These are phyloP conservation scores for Microctenopoma lineatum DNA, from an alignment of 2,797 vertebrate genomes.

Conservation along the genomic window DNA sequence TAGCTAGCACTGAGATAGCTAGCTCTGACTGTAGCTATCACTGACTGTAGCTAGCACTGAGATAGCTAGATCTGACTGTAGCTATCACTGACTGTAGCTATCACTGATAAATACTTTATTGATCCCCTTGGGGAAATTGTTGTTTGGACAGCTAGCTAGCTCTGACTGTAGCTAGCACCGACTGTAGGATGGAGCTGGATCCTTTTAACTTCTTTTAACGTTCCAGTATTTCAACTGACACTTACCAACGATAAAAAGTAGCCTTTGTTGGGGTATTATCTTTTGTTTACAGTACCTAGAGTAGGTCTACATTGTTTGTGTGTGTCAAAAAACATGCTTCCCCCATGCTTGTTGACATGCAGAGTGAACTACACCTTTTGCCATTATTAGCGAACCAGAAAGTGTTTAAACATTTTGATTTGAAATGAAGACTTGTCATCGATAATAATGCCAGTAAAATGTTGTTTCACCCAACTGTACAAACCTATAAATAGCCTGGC, in stretches of 20 bases:
- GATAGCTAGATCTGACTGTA: no score
- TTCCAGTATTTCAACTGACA: no score
- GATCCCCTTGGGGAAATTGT: no score
- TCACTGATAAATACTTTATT: no score
- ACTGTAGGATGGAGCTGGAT: neutral
- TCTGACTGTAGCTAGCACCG: no score
- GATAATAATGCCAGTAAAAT: slow-evolving; percentile 2
- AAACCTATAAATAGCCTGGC: slow-evolving; percentile 52
- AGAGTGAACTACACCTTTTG: neutral
- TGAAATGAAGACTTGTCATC: neutral
- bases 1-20: no score
- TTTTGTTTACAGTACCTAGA: neutral
- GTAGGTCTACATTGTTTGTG: neutral
- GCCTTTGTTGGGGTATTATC: neutral
- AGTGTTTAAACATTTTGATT: no score
- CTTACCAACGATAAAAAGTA: neutral
- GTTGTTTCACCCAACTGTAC: slow-evolving; percentile 24
- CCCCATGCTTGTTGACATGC: neutral
- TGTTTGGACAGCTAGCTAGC: no score
- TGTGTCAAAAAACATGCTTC: neutral
- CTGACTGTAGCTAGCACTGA: no score
- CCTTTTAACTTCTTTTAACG: neutral
- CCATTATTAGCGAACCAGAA: no score
- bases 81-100: no score
- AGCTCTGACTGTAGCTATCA: no score